These are phyloP conservation scores for Drosophila neonasuta DNA, from an alignment of 2,888 invertebrate genomes.

Conservation along the genomic window DNA sequence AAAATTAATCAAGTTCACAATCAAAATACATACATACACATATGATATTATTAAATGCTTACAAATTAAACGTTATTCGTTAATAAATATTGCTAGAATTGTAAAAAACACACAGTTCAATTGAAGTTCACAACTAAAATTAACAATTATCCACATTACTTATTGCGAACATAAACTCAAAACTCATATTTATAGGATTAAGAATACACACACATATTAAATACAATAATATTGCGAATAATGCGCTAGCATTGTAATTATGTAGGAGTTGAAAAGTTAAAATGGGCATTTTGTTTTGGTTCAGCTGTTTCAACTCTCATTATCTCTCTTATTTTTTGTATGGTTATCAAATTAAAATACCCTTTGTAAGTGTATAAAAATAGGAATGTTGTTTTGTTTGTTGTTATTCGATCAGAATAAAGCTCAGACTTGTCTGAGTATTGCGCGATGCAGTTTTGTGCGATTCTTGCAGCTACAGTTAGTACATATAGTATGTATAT, in stretches of 20 bases:
- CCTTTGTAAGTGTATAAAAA: slow-evolving; percentile 45
- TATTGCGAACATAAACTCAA: slow-evolving; percentile 35
- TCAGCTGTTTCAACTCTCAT: background rate
- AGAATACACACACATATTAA: slow-evolving; percentile 2
- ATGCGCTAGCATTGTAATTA: slow-evolving; percentile 1
- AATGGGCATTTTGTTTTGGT: background rate
- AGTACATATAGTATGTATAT: slow-evolving; percentile 2
- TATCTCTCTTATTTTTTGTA: background rate
- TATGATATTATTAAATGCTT: slow-evolving; percentile 63
- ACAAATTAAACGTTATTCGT: slow-evolving; percentile 47
- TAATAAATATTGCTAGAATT: slow-evolving; percentile 54
- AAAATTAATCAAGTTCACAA: slow-evolving; percentile 72
- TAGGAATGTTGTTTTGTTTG: slow-evolving; percentile 43
- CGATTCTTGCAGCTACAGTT: slow-evolving; percentile 20
- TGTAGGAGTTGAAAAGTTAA: background rate
- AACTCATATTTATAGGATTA: slow-evolving; percentile 44
- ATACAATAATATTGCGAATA: slow-evolving; percentile 28
- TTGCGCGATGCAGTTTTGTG: slow-evolving; percentile 30
- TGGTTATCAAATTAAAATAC: slow-evolving; percentile 16
- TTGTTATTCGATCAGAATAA: slow-evolving; percentile 27
- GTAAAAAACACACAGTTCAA: slow-evolving; percentile 50
- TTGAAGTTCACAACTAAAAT: slow-evolving; percentile 50
- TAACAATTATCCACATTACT: slow-evolving; percentile 49
- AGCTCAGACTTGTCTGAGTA: slow-evolving; percentile 31
- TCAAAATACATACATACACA: slow-evolving; percentile 66